phyloP scores from a whole-genome alignment of 2,888 invertebrate genomes.

The Barypeithes pellucidus region DNA sequence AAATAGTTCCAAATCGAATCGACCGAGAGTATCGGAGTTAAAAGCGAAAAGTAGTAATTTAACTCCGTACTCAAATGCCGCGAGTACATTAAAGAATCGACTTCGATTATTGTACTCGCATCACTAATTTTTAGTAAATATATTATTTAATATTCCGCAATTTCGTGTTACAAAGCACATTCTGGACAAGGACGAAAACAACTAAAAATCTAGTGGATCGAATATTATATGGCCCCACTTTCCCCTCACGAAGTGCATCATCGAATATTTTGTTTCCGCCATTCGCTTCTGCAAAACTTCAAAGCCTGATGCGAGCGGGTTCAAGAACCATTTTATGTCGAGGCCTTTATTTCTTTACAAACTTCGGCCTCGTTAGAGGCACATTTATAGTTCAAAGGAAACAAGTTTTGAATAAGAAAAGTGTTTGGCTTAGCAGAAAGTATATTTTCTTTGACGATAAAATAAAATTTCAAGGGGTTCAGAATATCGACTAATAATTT shows the following conservation, averaged over 20 bases:
- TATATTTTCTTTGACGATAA: too few relatives aligned
- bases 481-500: too few relatives aligned
- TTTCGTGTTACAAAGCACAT: slow-evolving; percentile 10
- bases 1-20: too few relatives aligned
- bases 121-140: too few relatives aligned
- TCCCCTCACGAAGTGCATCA: slow-evolving; percentile 2
- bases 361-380: slow-evolving; percentile 1
- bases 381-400: not conserved
- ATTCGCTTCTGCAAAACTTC: slow-evolving; percentile 2
- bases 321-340: not conserved
- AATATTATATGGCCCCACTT: not conserved
- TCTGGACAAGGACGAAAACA: not conserved
- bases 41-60: too few relatives aligned
- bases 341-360: slow-evolving; percentile 6
- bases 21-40: too few relatives aligned
- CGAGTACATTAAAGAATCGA: too few relatives aligned
- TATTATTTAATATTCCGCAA: not conserved
- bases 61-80: too few relatives aligned
- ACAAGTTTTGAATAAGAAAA: not conserved
- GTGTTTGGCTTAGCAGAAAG: too few relatives aligned
- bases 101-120: too few relatives aligned
- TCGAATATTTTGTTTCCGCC: not conserved
- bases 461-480: too few relatives aligned
- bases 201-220: not conserved
- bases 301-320: not conserved